Evolutionary conservation across 2,888 invertebrate species (phyloP).

Genomic region (Campopleginae sp.): DNA sequence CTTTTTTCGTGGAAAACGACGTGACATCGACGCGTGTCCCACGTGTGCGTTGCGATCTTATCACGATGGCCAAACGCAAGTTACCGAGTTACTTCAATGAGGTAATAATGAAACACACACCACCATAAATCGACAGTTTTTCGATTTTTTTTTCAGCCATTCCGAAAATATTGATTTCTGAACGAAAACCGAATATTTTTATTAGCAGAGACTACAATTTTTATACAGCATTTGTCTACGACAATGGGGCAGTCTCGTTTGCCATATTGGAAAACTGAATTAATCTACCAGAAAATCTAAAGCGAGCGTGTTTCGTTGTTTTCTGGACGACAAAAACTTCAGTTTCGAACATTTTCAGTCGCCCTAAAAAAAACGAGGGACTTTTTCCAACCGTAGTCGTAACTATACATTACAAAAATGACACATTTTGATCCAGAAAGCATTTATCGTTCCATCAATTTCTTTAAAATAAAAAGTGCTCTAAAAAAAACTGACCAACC

Average conservation of each 20-base stretch:
- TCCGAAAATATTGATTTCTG: background rate
- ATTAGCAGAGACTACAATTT: too few species aligned
- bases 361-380: background rate
- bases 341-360: too few species aligned
- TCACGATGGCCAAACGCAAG: slow-evolving; percentile 52
- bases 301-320: too few species aligned
- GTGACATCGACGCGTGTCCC: background rate
- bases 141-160: background rate
- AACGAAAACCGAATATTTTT: too few species aligned
- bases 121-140: background rate
- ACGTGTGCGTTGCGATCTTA: background rate
- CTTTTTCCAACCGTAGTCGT: background rate
- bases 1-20: too few species aligned
- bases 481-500: background rate
- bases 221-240: too few species aligned
- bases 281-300: too few species aligned
- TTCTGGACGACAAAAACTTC: too few species aligned
- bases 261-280: too few species aligned
- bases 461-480: background rate
- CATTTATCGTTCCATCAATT: background rate
- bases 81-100: slow-evolving; percentile 33
- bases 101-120: slow-evolving; percentile 43
- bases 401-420: background rate
- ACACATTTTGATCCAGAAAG: background rate
- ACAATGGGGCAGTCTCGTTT: too few species aligned